Percentiles rank a stretch among this genome's conserved stretches.
Evolutionary conservation across 2,797 vertebrate species (phyloP).

Genomic region (Poecilia picta): DNA sequence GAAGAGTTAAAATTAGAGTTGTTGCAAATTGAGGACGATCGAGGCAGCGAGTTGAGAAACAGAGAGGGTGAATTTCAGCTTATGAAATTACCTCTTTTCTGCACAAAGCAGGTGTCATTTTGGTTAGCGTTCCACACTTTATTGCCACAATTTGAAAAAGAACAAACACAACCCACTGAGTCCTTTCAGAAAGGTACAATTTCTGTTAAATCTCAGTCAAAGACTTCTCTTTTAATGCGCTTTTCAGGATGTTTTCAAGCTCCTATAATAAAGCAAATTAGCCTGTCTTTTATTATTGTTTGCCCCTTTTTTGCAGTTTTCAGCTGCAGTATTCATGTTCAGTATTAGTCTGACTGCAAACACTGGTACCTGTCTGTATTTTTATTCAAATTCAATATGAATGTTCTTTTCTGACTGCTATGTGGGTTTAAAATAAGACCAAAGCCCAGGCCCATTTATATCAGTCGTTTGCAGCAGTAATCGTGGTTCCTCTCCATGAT

Average conservation of each 20-base stretch:
- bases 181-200: neutral
- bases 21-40: neutral
- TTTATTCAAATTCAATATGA: neutral
- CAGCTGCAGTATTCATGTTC: neutral
- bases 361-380: neutral
- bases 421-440: neutral
- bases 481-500: neutral
- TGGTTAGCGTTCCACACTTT: neutral
- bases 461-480: neutral
- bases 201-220: neutral
- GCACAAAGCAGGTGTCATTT: neutral
- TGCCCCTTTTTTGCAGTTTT: neutral
- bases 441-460: neutral
- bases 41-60: neutral
- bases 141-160: constrained; percentile 5
- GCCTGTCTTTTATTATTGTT: neutral
- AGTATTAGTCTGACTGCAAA: neutral
- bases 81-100: neutral
- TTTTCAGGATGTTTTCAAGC: neutral
- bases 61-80: neutral
- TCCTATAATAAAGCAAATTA: neutral
- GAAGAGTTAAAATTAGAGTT: neutral
- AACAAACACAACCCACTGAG: neutral
- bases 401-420: neutral
- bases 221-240: neutral